These are phyloP conservation scores for Argyresthia goedartella DNA, from an alignment of 2,888 invertebrate genomes.

Conservation along the genomic window DNA sequence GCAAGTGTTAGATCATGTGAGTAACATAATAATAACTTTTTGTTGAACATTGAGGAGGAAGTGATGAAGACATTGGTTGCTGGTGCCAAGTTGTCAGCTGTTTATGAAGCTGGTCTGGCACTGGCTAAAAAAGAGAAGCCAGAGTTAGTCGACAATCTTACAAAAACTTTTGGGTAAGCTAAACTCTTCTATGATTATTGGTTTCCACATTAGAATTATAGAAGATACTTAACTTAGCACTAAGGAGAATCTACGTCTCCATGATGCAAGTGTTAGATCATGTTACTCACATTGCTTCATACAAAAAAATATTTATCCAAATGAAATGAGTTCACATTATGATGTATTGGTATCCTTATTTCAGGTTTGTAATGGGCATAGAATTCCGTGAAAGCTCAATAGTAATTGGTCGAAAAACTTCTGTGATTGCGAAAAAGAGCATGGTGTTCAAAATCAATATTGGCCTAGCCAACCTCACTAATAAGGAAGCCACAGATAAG, in stretches of 20 bases:
- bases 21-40: no score
- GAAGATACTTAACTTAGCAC: no score
- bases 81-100: conserved; percentile 85
- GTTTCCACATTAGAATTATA: no score
- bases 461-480: conserved; percentile 88
- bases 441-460: conserved; percentile 98
- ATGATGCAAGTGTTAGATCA: not conserved
- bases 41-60: conserved; percentile 91
- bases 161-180: conserved; percentile 88
- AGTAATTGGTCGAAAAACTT: conserved; percentile 91
- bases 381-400: conserved; percentile 97
- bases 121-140: conserved; percentile 91
- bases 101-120: conserved; percentile 86
- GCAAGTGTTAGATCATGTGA: no score
- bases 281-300: no score
- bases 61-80: conserved; percentile 87
- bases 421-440: conserved; percentile 83
- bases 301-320: not conserved
- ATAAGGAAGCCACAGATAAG: conserved; percentile 85
- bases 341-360: conserved; percentile 12
- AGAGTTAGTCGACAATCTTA: conserved; percentile 87
- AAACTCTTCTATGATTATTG: not conserved
- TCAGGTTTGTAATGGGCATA: conserved; percentile 94
- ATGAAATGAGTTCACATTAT: not conserved
- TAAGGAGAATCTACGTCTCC: not conserved